Conservation (phyloP, 2,888 invertebrate genomes). For the Helobdella robusta region DNA sequence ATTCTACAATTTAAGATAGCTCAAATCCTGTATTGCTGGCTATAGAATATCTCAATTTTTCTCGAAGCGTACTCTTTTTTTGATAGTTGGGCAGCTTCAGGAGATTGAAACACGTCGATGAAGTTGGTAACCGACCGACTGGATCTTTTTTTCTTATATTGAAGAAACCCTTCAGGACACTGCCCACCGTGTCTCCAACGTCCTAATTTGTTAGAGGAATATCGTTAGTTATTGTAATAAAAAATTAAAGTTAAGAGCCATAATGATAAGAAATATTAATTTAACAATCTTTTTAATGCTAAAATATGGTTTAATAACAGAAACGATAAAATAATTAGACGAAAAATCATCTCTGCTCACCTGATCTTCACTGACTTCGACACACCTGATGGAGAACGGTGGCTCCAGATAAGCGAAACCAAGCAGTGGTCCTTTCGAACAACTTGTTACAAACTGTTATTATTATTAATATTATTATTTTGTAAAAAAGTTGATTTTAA, state of each 20-base stretch:
- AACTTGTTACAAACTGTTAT: conserved; percentile 59
- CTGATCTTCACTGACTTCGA: conserved; percentile 91
- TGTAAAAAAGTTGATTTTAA: too few species aligned
- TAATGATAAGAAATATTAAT: too few species aligned
- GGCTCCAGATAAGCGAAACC: conserved; percentile 94
- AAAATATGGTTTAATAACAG: too few species aligned
- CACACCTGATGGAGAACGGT: conserved; percentile 93
- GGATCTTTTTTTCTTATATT: conserved; percentile 63
- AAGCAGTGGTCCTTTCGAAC: conserved; percentile 88
- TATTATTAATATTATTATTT: too few species aligned
- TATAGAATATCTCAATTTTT: conserved; percentile 92
- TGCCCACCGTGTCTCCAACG: conserved; percentile 63
- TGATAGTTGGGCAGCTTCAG: conserved; percentile 93
- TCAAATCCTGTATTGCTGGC: conserved; percentile 97
- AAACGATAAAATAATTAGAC: too few species aligned
- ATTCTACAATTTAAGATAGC: conserved; percentile 60
- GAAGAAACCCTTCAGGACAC: conserved; percentile 93
- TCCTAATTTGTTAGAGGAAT: too few species aligned
- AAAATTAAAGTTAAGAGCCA: too few species aligned
- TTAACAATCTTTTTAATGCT: too few species aligned
- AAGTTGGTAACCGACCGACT: conserved; percentile 82
- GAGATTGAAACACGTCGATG: conserved; percentile 96
- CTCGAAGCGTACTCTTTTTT: conserved; percentile 82
- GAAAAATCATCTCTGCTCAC: conserved; percentile 40
- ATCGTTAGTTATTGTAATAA: too few species aligned